phyloP scores from a whole-genome alignment of 2,888 invertebrate species.

The Mycogona germanica region DNA sequence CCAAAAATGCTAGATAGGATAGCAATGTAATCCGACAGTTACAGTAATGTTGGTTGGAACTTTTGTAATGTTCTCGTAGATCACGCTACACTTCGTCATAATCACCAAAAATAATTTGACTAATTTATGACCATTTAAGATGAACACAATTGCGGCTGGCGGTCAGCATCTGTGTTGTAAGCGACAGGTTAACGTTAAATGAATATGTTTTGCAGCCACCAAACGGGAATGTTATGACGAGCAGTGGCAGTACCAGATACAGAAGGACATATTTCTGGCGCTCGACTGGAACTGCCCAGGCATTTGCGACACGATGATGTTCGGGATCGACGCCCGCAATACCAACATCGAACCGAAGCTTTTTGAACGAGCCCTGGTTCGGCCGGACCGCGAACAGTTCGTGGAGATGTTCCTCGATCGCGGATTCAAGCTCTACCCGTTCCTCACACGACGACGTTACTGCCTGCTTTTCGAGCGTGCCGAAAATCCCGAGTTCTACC shows the following conservation, averaged over 20 bases:
- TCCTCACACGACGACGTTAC: constrained; percentile 27
- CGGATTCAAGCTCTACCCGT: constrained; percentile 33
- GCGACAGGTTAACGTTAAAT: too few relatives aligned
- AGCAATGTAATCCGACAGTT: too few relatives aligned
- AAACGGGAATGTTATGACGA: constrained; percentile 5
- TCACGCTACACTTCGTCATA: too few relatives aligned
- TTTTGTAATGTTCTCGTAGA: too few relatives aligned
- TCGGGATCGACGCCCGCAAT: constrained; percentile 20
- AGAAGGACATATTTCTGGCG: constrained; percentile 31
- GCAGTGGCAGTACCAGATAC: constrained; percentile 19
- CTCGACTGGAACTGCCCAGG: constrained; percentile 34
- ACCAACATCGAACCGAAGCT: constrained; percentile 27
- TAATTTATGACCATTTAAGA: too few relatives aligned
- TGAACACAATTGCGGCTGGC: too few relatives aligned
- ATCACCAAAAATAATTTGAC: too few relatives aligned
- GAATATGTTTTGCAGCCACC: constrained; percentile 13
- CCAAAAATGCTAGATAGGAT: too few relatives aligned
- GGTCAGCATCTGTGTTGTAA: too few relatives aligned
- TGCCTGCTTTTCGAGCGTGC: constrained; percentile 28
- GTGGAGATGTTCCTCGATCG: constrained; percentile 34
- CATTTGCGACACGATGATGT: constrained; percentile 30
- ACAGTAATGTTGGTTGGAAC: too few relatives aligned
- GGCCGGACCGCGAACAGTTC: constrained; percentile 33
- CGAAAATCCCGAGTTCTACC: constrained; percentile 32
- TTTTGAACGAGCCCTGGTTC: constrained; percentile 32